Evolutionary conservation across 2,113 vertebrate genomes (phyloP).

Genomic region (Gopherus flavomarginatus): DNA sequence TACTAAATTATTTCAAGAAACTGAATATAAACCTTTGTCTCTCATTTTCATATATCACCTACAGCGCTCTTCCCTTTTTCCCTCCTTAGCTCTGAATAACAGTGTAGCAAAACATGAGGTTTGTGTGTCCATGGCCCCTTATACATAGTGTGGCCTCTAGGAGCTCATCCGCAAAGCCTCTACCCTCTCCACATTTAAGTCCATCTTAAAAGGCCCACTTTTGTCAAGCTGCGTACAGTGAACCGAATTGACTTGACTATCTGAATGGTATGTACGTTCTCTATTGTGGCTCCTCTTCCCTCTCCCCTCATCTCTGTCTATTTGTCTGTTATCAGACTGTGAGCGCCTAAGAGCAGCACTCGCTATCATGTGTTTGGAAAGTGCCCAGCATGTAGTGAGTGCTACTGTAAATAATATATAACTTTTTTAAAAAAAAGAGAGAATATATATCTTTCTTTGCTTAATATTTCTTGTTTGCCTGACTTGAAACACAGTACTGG

Average conservation of each 20-base stretch:
- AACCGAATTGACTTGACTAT: neutral
- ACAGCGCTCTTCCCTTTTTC: neutral
- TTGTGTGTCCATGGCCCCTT: neutral
- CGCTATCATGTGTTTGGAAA: neutral
- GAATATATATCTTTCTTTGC: neutral
- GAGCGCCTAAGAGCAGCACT: neutral
- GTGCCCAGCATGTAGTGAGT: neutral
- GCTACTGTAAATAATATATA: neutral
- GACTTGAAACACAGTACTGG: neutral
- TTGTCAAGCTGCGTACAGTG: neutral
- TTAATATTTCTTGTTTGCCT: neutral
- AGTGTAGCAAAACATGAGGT: neutral
- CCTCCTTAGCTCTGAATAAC: neutral
- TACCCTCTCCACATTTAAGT: neutral
- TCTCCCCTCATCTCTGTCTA: neutral
- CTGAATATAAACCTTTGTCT: neutral
- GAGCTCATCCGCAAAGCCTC: neutral
- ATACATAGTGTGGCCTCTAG: neutral
- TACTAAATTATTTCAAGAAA: neutral
- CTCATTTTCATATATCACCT: neutral
- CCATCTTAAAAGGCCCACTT: neutral
- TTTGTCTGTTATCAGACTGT: neutral
- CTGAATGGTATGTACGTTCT: accelerated
- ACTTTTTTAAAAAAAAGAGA: neutral
- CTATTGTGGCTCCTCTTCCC: neutral